Conservation (phyloP, 2,888 invertebrate species). For the Blastobasis lacticolella region DNA sequence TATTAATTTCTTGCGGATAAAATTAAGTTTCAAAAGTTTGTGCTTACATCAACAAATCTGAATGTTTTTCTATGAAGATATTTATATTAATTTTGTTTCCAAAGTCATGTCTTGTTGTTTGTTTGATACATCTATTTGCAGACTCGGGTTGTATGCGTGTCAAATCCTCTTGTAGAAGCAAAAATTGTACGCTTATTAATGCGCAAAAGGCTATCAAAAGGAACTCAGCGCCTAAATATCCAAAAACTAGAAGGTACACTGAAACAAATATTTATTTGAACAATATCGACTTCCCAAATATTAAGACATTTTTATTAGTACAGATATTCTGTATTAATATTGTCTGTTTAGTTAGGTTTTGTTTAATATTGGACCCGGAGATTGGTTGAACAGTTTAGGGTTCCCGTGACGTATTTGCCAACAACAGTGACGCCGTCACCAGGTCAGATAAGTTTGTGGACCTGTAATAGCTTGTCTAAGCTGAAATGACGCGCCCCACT, state of each 20-base stretch:
- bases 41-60: conserved; percentile 36
- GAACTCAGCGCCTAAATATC: conserved; percentile 35
- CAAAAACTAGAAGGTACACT: conserved; percentile 32
- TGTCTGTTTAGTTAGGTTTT: too few relatives aligned
- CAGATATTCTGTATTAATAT: too few relatives aligned
- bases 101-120: neutral
- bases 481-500: too few relatives aligned
- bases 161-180: conserved; percentile 19
- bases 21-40: conserved; percentile 6
- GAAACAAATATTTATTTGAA: conserved; percentile 16
- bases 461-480: too few relatives aligned
- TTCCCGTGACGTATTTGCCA: too few relatives aligned
- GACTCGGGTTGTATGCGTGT: too few relatives aligned
- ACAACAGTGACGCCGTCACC: too few relatives aligned
- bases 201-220: conserved; percentile 36
- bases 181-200: conserved; percentile 36
- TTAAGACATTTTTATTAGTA: too few relatives aligned
- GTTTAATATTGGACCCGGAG: too few relatives aligned
- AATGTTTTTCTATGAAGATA: conserved; percentile 31
- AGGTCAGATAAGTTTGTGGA: too few relatives aligned
- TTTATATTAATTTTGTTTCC: conserved; percentile 8
- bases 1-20: conserved; percentile 11
- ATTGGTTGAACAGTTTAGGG: too few relatives aligned
- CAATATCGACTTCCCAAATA: neutral
- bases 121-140: too few relatives aligned